Base-by-base conservation (phyloP, 2,888 invertebrate species). In the Mythimna impura region DNA sequence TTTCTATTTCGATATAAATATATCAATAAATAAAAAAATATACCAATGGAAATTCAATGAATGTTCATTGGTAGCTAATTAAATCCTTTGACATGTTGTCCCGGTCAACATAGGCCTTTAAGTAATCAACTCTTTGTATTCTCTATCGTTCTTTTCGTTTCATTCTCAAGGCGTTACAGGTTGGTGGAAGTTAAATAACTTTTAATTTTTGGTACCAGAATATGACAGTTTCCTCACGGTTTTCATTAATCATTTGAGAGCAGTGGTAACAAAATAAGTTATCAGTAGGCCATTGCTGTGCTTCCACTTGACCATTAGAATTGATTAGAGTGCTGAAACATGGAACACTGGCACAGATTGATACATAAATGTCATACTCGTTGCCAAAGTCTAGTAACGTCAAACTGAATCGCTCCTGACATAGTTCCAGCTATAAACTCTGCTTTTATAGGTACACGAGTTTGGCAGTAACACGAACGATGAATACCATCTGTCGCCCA, bases 401-500 rank as follows among this genome's bases (percentile, higher is more conserved):
- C 71, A 79, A 77, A 55, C 47, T 47, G 20, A 54, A 70, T 71
- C 60, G 60, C 55, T 55, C 17, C 67, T 63, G 60, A 25, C 54
- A 57, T 47, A 82, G 77, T 76, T 72, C 36, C 22, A 68, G 55
- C 34, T 57, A 68, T 79, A 73, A 82, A 75, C 25, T 54, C 66
- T 6, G 60, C n/a, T 69, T 77, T 80, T 68, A 80, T 77, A 61
- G 73, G 66, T 85, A 77, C 76, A 77, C 52, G 66, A 72, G 69
- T 82, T 79, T 75, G 73, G 74, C 76, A 71, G 76, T 75, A 62
- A 78, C 62, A 60, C 63, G 63, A 40, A 58, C 80, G 43, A 84
- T 84, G 66, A 75, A 82, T 71, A 63, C 67, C 85, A 85, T 64
- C 85, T 84, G 85, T 70, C 66, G 64, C 73, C 43, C 36, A 55